Conservation (phyloP, 2,888 invertebrate genomes). For the Adela reaumurella region DNA sequence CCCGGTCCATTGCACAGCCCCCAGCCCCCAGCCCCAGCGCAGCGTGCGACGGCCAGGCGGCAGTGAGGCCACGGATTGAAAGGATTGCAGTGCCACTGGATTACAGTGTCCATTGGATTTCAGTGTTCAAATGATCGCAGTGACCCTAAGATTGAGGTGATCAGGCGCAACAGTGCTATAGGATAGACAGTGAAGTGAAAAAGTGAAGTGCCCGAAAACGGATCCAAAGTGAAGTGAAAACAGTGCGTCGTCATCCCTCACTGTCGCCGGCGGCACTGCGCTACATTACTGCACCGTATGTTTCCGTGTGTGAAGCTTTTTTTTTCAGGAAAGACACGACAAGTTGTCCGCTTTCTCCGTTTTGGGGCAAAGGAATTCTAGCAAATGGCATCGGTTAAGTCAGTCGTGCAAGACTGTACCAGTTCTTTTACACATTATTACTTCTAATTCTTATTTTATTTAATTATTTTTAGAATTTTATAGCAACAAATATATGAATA, state of each 20-base stretch:
- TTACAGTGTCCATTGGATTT: background rate
- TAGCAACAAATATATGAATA: too few species aligned
- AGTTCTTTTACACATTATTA: too few species aligned
- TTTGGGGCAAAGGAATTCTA: background rate
- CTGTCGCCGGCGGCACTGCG: background rate
- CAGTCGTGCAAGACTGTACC: too few species aligned
- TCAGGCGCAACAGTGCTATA: too few species aligned
- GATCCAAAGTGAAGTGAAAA: too few species aligned
- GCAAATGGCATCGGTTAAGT: too few species aligned
- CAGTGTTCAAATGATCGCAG: too few species aligned
- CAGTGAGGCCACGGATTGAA: background rate
- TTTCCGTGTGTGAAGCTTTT: background rate
- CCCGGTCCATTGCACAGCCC: slow-evolving; percentile 9
- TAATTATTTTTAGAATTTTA: too few species aligned
- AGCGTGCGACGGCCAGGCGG: slow-evolving; percentile 21
- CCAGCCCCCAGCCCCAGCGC: slow-evolving; percentile 12
- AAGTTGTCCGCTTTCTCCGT: background rate
- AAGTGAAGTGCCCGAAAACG: too few species aligned
- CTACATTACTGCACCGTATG: background rate
- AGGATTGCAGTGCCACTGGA: background rate
- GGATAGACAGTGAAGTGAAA: too few species aligned
- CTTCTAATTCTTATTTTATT: too few species aligned
- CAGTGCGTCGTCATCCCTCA: background rate
- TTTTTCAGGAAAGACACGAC: background rate
- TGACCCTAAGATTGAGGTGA: too few species aligned